Base-by-base conservation (phyloP, 2,888 invertebrate species). In the Chrysomela aeneicollis region DNA sequence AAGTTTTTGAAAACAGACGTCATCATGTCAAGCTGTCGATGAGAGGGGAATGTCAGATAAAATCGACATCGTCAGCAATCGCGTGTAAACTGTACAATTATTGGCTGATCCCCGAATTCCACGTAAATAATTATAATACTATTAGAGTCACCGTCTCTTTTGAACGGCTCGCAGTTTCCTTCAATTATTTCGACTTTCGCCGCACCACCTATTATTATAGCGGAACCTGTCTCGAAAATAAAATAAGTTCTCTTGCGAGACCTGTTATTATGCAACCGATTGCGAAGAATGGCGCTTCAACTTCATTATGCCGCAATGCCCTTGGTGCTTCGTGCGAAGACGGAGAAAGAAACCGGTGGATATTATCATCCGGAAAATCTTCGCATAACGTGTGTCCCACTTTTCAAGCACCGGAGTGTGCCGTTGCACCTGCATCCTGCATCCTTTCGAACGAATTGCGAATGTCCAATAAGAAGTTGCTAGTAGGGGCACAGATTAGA, bases 211-310 rank as follows among this genome's bases (percentile, higher is more conserved):
- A 42, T 42, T 42, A 42, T 42, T 42, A 42, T 42, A 42, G 15
- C 42, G 42, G 42, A 10, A 42, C 42, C 42, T 42, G 10, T n/a
- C n/a, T 15, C n/a, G 15, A 42, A 42, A 42, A 42, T 10, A 42
- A 42, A 42, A n/a, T 3, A 42, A 42, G 42, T 42, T 15, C 3
- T 42, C 42, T 42, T 15, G 15, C 15, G 10, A 42, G 3, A 42
- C 42, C 42, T 42, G 42, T 42, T 42, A 42, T 42, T 42, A 42
- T 15, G 42, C 42, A 42, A 42, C 15, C 15, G 15, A 42, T 42
- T 2, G 42, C 42, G 42, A 42, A 42, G 42, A 42, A 15, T 42
- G 42, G 42, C 42, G 42, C 42, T 42, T 42, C n/a, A 42, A 15
- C 42, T 42, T 42, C n/a, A 42, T 42, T 42, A 42, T 15, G 9